Conservation (phyloP, 2,888 invertebrate species). For the Synanthedon vespiformis region DNA sequence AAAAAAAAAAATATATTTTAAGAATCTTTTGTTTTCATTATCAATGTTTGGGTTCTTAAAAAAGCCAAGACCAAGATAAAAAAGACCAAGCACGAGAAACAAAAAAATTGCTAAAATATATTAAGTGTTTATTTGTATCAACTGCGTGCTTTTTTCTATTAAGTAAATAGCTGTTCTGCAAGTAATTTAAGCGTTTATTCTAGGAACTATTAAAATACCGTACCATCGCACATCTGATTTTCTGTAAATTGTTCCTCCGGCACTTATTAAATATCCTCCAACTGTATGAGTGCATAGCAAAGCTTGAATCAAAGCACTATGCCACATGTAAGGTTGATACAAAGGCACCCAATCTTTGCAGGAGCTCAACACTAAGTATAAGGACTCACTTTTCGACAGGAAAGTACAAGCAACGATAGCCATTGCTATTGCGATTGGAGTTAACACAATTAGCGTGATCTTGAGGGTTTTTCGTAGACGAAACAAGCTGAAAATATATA, state of each 20-base stretch:
- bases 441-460: conserved; percentile 44
- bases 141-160: too few species aligned
- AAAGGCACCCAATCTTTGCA: conserved; percentile 50
- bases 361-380: conserved; percentile 43
- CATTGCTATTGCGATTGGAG: conserved; percentile 39
- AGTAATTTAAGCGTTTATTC: too few species aligned
- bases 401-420: conserved; percentile 45
- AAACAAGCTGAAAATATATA: conserved; percentile 51
- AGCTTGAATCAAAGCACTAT: conserved; percentile 73
- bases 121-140: too few species aligned
- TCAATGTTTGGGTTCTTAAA: not conserved
- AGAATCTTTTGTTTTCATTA: not conserved
- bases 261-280: conserved; percentile 74
- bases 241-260: conserved; percentile 73
- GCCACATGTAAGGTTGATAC: conserved; percentile 65
- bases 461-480: conserved; percentile 62
- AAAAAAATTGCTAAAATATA: too few species aligned
- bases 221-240: conserved; percentile 76
- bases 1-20: not conserved
- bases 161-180: too few species aligned
- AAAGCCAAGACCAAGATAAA: too few species aligned
- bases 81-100: too few species aligned
- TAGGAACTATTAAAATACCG: conserved; percentile 13
- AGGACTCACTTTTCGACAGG: conserved; percentile 34
- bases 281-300: conserved; percentile 74